Conservation (phyloP, 1,140 invertebrate genomes). For the Lasaia peninsularis region DNA sequence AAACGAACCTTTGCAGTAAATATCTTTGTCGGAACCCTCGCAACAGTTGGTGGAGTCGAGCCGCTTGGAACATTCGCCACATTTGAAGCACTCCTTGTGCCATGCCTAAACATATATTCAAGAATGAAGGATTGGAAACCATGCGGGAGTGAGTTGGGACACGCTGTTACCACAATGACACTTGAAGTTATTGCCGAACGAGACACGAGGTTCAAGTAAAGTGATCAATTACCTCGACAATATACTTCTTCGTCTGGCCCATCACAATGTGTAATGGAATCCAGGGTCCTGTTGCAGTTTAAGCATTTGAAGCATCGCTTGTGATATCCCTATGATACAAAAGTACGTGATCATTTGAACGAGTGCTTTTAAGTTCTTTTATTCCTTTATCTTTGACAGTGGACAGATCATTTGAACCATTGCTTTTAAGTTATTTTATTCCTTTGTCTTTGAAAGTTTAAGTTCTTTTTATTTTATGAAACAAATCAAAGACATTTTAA, state of each 20-base stretch:
- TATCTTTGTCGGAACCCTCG: constrained; percentile 96
- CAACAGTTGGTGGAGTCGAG: constrained; percentile 97
- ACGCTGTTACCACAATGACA: constrained; percentile 55
- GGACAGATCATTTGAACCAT: no score
- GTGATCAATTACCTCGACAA: constrained; percentile 88
- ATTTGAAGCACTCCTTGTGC: constrained; percentile 98
- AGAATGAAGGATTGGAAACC: constrained; percentile 41
- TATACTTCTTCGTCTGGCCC: constrained; percentile 95
- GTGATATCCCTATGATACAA: constrained; percentile 87
- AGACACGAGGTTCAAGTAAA: constrained; percentile 21
- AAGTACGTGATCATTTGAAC: constrained; percentile 20
- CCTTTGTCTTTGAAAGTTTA: no score
- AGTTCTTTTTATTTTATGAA: no score
- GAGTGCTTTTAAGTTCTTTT: neutral
- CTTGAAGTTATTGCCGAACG: constrained; percentile 45
- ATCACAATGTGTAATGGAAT: constrained; percentile 95
- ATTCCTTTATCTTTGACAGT: neutral
- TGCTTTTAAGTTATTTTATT: no score
- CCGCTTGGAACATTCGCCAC: constrained; percentile 94
- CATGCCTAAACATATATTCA: constrained; percentile 82
- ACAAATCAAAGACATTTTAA: no score
- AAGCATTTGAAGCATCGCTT: constrained; percentile 94
- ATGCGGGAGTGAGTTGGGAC: constrained; percentile 47
- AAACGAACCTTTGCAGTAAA: constrained; percentile 96
- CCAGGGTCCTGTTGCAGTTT: constrained; percentile 92